A percentile compares a stretch with the other conserved stretches of the same genome.
phyloP scores from a whole-genome alignment of 2,888 invertebrate species.

The Acronicta aceris region DNA sequence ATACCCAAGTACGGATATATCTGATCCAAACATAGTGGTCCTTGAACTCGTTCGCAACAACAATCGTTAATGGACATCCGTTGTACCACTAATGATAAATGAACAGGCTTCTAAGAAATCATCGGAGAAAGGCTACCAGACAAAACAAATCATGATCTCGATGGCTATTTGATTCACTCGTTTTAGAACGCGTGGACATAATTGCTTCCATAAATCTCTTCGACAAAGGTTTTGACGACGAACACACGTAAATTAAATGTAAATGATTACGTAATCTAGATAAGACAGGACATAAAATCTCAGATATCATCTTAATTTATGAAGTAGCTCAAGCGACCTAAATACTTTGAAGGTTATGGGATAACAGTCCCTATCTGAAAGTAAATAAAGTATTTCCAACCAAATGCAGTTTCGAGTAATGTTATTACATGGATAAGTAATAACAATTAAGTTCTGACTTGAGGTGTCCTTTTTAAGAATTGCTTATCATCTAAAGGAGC shows the following conservation, averaged over 20 bases:
- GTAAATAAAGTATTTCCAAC: slow-evolving; percentile 7
- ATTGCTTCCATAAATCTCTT: slow-evolving; percentile 11
- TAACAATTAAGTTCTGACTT: slow-evolving; percentile 4
- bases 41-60: slow-evolving; percentile 72
- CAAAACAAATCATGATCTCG: slow-evolving; percentile 44
- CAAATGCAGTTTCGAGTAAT: neutral
- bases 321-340: slow-evolving; percentile 3
- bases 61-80: slow-evolving; percentile 75
- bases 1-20: slow-evolving; percentile 50
- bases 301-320: slow-evolving; percentile 29
- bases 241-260: slow-evolving; percentile 14
- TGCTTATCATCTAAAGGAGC: slow-evolving; percentile 8
- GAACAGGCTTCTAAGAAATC: slow-evolving; percentile 65
- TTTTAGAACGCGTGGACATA: slow-evolving; percentile 27
- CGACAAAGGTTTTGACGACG: slow-evolving; percentile 1
- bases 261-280: slow-evolving; percentile 24
- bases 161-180: slow-evolving; percentile 32
- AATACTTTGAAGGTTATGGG: slow-evolving; percentile 8
- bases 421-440: slow-evolving; percentile 9
- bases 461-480: slow-evolving; percentile 14
- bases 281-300: slow-evolving; percentile 9
- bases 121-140: slow-evolving; percentile 53
- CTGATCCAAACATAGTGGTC: slow-evolving; percentile 59
- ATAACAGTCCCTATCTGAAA: neutral
- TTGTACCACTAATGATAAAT: slow-evolving; percentile 59